Conservation (phyloP, 2,113 vertebrate species). For the Stegostoma tigrinum region DNA sequence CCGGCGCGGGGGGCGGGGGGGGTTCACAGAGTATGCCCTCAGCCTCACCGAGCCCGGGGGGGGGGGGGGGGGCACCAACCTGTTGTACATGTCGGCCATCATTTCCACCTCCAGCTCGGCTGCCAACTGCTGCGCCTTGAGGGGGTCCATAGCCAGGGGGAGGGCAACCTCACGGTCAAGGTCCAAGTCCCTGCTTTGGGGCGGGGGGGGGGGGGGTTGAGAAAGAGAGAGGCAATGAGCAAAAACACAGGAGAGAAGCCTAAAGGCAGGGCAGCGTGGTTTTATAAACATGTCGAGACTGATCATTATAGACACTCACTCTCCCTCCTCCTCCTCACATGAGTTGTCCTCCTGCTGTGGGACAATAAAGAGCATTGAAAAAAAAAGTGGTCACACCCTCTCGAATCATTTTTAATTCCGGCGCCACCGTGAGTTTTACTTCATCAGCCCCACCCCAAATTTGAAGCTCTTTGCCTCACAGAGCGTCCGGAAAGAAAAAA, state of each 20-base stretch:
- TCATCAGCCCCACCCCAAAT: neutral
- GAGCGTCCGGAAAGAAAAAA: too few relatives aligned
- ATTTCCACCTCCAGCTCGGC: conserved; percentile 95
- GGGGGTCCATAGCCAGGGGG: conserved; percentile 68
- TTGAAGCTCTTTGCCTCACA: too few relatives aligned
- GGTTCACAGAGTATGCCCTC: too few relatives aligned
- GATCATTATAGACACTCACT: too few relatives aligned
- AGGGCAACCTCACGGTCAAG: neutral
- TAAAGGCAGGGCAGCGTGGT: too few relatives aligned
- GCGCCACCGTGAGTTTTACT: too few relatives aligned
- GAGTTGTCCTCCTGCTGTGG: neutral
- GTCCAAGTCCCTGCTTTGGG: neutral
- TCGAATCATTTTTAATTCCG: neutral
- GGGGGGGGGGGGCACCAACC: conserved; percentile 52
- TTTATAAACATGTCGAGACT: too few relatives aligned
- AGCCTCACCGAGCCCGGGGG: too few relatives aligned
- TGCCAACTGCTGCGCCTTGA: conserved; percentile 87
- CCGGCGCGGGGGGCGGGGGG: neutral
- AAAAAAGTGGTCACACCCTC: neutral
- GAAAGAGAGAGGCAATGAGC: neutral
- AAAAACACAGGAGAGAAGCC: too few relatives aligned
- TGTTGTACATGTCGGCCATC: conserved; percentile 98
- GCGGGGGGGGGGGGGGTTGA: neutral
- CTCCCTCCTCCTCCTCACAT: neutral
- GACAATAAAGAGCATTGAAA: neutral